Percentiles rank a stretch among this genome's conserved stretches.
Evolutionary conservation across 2,113 vertebrate genomes (phyloP).

Genomic region (Peromyscus polionotus): DNA sequence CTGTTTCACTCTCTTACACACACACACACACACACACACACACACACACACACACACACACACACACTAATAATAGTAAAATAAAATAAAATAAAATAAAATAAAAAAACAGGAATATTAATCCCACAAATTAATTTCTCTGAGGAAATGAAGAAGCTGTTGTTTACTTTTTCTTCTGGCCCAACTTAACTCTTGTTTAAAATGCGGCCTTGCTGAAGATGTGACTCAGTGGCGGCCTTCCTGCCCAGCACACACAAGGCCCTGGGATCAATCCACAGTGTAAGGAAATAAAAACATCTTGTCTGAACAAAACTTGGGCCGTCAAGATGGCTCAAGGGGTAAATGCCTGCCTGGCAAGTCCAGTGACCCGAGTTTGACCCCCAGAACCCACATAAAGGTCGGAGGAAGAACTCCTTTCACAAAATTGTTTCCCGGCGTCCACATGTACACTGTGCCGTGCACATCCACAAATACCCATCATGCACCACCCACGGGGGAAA

Average conservation of each 20-base stretch:
- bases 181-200: not conserved
- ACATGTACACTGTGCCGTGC: too few species aligned
- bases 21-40: too few species aligned
- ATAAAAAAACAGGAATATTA: not conserved
- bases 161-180: not conserved
- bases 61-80: not conserved
- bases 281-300: not conserved
- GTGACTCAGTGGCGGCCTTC: not conserved
- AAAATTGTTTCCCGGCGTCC: not conserved
- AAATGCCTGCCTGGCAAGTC: not conserved
- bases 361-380: not conserved
- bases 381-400: not conserved
- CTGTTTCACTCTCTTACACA: not conserved
- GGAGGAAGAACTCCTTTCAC: not conserved
- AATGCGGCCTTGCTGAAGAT: not conserved
- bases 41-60: too few species aligned
- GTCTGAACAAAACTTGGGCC: not conserved
- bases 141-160: not conserved
- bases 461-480: not conserved
- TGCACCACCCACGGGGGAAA: not conserved
- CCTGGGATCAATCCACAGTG: not conserved
- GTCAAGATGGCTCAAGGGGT: too few species aligned
- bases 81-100: too few species aligned
- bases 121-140: constrained; percentile 2
- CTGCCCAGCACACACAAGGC: not conserved